phyloP scores from a whole-genome alignment of 2,888 invertebrate genomes.

The Caenorhabditis doughertyi region DNA sequence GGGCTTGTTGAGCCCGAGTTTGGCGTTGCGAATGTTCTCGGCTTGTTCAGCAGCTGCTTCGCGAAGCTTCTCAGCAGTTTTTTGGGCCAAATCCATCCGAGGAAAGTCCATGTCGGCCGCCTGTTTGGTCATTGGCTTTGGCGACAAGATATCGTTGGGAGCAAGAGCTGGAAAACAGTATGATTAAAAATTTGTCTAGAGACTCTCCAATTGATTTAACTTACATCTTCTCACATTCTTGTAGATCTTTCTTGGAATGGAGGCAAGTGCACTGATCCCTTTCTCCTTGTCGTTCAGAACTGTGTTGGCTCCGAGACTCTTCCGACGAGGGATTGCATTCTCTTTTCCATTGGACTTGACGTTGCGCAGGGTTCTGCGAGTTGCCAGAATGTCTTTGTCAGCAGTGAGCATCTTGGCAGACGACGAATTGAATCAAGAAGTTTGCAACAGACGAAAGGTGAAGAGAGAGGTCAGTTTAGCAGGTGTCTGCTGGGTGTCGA shows the following conservation, averaged over 20 bases:
- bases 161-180: slow-evolving; percentile 16
- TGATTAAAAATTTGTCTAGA: not conserved
- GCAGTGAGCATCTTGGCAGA: not conserved
- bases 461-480: no score
- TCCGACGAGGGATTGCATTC: not conserved
- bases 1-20: not conserved
- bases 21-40: not conserved
- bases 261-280: not conserved
- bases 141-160: not conserved
- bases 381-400: not conserved
- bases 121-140: no score
- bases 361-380: not conserved
- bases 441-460: no score
- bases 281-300: not conserved
- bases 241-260: not conserved
- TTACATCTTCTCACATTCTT: slow-evolving; percentile 10
- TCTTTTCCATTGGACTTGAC: not conserved
- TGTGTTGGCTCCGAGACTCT: not conserved
- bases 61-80: not conserved
- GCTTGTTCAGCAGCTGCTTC: not conserved
- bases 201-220: not conserved
- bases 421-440: not conserved
- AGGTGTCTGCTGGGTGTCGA: no score
- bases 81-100: not conserved
- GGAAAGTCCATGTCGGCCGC: not conserved